Base-by-base conservation (phyloP, 1,140 invertebrate genomes). In the Brachionus rotundiformis region DNA sequence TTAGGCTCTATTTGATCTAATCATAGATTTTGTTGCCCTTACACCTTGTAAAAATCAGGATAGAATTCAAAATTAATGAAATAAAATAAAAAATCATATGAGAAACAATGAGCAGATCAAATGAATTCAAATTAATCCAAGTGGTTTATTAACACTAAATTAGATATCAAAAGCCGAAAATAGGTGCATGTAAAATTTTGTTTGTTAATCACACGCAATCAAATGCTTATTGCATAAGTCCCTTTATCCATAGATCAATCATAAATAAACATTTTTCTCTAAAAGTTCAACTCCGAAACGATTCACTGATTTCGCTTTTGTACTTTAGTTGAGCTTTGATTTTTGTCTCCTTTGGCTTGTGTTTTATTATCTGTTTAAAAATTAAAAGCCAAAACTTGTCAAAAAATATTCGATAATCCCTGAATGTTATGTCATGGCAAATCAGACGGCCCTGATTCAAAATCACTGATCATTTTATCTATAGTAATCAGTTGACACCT, bases 131-230 rank as follows among this genome's bases (percentile, higher is more conserved):
- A 63, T 63, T 63, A 63, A 29, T 63, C 29, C 29, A 25, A 73
- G 41, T 25, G 36, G 68, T 73, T 73, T 73, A 73, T 73, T 73
- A 73, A 44, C 68, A 73, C 68, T 73, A 73, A 73, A 73, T 73
- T 73, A 44, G 41, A 73, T 23, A 73, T 44, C 36, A 44, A 41
- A 73, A 27, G 29, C 25, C n/a, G 36, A 3, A 41, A 44, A 6
- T 25, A 25, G 10, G 19, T 7, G 11, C 41, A 44, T 73, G 27
- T 36, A 36, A 29, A 29, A n/a, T 63, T 63, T 68, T 68, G 19
- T 68, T 68, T 68, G 33, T 68, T 10, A 36, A 68, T 68, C 63
- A 68, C 63, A 36, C 63, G 63, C 29, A 36, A 68, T 73, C 25
- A 54, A 44, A 44, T 73, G 19, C 68, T 73, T 44, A 73, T 73